Conservation (phyloP, 2,113 vertebrate genomes). For the Apeltes quadracus region DNA sequence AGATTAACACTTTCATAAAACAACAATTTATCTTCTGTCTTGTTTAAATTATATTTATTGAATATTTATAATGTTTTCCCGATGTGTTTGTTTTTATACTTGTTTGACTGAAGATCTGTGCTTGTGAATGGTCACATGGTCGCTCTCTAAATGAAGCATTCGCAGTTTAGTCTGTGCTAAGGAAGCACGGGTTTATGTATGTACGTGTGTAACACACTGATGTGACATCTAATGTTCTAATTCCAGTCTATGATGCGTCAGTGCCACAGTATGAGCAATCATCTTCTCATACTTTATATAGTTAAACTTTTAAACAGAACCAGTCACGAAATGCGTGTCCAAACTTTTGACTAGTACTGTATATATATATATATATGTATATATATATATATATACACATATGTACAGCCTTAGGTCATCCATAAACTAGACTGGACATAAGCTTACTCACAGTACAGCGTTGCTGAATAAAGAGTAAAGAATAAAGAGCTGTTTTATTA, state of each 20-base stretch:
- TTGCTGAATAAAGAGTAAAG: background rate
- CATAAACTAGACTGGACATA: constrained; percentile 4
- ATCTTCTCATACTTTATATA: background rate
- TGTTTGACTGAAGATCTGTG: constrained; percentile 39
- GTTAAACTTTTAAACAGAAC: no score
- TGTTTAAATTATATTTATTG: constrained; percentile 67
- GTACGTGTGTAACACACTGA: constrained; percentile 2
- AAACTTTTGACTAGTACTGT: no score
- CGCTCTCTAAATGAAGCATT: constrained; percentile 15
- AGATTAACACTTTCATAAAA: constrained; percentile 66
- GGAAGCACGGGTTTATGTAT: background rate
- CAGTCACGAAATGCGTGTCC: no score
- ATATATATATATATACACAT: background rate
- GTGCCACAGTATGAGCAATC: background rate
- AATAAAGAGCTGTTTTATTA: background rate
- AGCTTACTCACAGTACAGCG: background rate
- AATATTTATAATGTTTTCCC: constrained; percentile 54
- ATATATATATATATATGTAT: no score
- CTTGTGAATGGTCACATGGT: constrained; percentile 36
- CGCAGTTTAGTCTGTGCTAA: constrained; percentile 21
- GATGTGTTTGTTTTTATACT: constrained; percentile 55
- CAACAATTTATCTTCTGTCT: constrained; percentile 69
- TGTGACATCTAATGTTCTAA: constrained; percentile 5
- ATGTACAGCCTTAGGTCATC: background rate
- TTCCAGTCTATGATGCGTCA: constrained; percentile 5